phyloP scores from a whole-genome alignment of 2,888 invertebrate genomes.

The Phengaris arion region DNA sequence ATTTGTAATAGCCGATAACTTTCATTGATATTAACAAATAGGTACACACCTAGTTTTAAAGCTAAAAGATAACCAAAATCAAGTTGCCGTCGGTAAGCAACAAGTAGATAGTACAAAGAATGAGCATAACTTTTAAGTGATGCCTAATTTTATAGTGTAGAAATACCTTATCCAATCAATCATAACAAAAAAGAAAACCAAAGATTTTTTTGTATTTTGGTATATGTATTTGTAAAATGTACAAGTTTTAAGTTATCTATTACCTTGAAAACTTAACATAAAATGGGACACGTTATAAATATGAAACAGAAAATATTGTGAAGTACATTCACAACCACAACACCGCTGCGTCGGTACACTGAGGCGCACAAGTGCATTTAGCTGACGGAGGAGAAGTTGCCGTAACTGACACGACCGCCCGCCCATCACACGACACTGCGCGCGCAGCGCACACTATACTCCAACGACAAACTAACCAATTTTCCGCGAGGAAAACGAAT shows the following conservation, averaged over 20 bases:
- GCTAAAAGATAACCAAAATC: background rate
- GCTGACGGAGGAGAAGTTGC: slow-evolving; percentile 42
- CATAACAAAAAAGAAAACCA: background rate
- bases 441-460: slow-evolving; percentile 59
- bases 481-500: slow-evolving; percentile 71
- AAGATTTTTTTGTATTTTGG: background rate
- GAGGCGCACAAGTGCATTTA: slow-evolving; percentile 37
- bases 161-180: background rate
- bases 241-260: background rate
- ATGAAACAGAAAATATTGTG: background rate
- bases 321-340: slow-evolving; percentile 19
- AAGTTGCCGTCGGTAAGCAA: background rate
- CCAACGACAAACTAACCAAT: slow-evolving; percentile 58
- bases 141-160: background rate
- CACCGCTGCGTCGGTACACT: slow-evolving; percentile 20
- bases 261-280: background rate
- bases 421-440: slow-evolving; percentile 49
- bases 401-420: slow-evolving; percentile 35
- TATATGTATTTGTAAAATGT: background rate
- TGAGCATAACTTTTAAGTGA: background rate
- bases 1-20: too few relatives aligned
- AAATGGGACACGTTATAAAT: background rate
- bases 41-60: background rate
- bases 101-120: background rate
- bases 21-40: background rate